Evolutionary conservation across 2,797 vertebrate species (phyloP).

Genomic region (Columba guinea): DNA sequence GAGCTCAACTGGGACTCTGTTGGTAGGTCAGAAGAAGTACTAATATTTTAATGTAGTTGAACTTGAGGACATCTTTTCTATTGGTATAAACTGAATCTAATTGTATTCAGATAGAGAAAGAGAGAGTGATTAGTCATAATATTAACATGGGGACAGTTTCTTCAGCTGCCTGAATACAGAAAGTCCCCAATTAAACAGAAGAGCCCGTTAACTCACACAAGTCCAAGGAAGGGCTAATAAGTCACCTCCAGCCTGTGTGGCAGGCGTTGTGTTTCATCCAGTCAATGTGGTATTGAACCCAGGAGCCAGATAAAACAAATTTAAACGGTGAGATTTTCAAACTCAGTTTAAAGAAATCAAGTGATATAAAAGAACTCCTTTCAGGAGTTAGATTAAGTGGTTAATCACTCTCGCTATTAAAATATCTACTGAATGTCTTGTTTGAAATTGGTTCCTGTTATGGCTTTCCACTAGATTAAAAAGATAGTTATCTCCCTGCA

Average conservation of each 20-base stretch:
- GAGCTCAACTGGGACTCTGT: background rate
- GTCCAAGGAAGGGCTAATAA: background rate
- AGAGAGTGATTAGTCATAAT: background rate
- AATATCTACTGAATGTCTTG: slow-evolving; percentile 3
- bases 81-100: background rate
- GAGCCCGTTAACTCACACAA: background rate
- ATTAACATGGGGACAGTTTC: background rate
- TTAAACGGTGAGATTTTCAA: background rate
- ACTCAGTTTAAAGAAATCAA: background rate
- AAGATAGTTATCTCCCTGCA: background rate
- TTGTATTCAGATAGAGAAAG: background rate
- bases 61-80: background rate
- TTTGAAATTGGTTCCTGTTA: background rate
- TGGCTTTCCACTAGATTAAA: background rate
- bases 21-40: background rate
- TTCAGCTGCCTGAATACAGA: background rate
- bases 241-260: background rate
- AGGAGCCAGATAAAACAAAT: background rate
- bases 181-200: background rate
- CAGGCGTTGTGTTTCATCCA: background rate
- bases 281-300: background rate
- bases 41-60: background rate
- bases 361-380: background rate
- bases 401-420: background rate
- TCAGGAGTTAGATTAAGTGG: background rate